Evolutionary conservation across 2,888 invertebrate species (phyloP).

Genomic region (Cephus sareptanus): DNA sequence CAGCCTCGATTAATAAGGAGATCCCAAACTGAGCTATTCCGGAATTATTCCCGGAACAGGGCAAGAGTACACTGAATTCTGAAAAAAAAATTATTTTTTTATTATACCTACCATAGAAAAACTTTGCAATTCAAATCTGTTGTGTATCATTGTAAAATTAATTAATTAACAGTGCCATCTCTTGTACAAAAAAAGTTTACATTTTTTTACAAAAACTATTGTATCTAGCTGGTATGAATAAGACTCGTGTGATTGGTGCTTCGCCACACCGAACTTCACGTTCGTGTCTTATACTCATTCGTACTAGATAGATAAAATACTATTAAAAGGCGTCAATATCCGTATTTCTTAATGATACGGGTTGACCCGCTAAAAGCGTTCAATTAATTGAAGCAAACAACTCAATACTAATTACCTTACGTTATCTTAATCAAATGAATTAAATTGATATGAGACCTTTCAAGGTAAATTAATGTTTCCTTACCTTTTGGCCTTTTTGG

Average conservation of each 20-base stretch:
- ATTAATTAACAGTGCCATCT: no score
- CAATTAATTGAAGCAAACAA: background rate
- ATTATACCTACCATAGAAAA: slow-evolving; percentile 3
- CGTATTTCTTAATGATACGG: background rate
- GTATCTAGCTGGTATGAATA: no score
- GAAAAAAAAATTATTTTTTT: slow-evolving; percentile 45
- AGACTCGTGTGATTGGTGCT: no score
- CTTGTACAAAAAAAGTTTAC: no score
- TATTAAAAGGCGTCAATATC: background rate
- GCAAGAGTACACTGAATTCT: slow-evolving; percentile 90
- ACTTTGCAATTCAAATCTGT: background rate
- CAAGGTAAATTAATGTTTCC: slow-evolving; percentile 5
- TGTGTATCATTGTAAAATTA: slow-evolving; percentile 5
- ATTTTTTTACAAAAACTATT: no score
- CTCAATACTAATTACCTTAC: background rate
- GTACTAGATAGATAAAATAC: no score
- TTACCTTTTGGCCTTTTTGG: slow-evolving; percentile 88
- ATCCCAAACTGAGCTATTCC: slow-evolving; percentile 90
- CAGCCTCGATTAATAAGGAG: slow-evolving; percentile 84
- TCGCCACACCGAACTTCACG: no score
- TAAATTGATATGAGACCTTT: background rate
- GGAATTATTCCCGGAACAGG: slow-evolving; percentile 88
- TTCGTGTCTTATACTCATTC: no score
- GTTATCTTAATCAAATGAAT: background rate
- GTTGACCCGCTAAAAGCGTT: background rate